Conservation (phyloP, 2,797 vertebrate genomes). For the Sebastiscus tertius region DNA sequence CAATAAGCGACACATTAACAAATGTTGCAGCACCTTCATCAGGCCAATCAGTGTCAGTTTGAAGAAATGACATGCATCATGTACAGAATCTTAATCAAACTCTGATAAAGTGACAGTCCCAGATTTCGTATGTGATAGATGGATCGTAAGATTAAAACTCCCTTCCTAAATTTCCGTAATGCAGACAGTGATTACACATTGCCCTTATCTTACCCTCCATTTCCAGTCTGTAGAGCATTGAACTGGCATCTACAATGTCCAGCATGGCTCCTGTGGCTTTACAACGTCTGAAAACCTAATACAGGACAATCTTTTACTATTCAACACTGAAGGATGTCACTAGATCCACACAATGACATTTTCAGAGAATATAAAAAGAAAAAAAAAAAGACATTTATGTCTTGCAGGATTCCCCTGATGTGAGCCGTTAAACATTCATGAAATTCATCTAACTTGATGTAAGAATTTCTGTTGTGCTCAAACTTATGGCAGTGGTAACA, state of each 20-base stretch:
- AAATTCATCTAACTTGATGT: slow-evolving; percentile 2
- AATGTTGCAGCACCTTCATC: slow-evolving; percentile 1
- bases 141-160: neutral
- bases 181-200: neutral
- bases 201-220: slow-evolving; percentile 88
- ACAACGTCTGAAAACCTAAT: slow-evolving; percentile 83
- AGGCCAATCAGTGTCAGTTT: neutral
- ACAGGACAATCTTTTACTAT: neutral
- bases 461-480: slow-evolving; percentile 10
- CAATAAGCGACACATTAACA: slow-evolving; percentile 15
- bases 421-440: slow-evolving; percentile 37
- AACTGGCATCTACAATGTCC: slow-evolving; percentile 88
- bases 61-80: neutral
- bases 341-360: neutral
- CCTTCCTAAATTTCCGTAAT: neutral
- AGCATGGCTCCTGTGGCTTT: slow-evolving; percentile 84
- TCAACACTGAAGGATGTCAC: neutral
- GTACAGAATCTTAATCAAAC: neutral
- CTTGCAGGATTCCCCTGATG: neutral
- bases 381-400: neutral
- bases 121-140: neutral
- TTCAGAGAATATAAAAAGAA: neutral
- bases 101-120: neutral
- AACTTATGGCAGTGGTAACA: neutral
- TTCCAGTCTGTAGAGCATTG: slow-evolving; percentile 91